These are phyloP conservation scores for Fukomys damarensis DNA, from an alignment of 2,113 vertebrate genomes.

Conservation along the genomic window DNA sequence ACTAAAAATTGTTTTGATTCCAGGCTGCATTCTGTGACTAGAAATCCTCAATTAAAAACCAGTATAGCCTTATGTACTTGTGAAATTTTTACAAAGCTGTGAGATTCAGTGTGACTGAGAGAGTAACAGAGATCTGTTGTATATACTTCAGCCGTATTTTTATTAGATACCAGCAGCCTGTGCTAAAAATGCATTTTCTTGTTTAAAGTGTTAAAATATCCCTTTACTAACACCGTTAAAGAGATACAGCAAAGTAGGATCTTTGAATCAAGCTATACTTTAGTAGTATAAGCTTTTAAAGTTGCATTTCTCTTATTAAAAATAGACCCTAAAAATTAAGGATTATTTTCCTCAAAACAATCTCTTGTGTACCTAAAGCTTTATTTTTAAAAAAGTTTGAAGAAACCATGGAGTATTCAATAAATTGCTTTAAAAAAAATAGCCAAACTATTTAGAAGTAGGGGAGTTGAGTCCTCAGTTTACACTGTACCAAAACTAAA, in stretches of 20 bases:
- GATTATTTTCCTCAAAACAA: constrained; percentile 32
- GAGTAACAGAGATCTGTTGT: not conserved
- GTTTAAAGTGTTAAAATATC: not conserved
- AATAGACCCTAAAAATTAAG: constrained; percentile 42
- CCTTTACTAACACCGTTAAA: not conserved
- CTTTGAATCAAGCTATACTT: constrained; percentile 30
- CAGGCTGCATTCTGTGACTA: not conserved
- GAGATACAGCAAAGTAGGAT: not conserved
- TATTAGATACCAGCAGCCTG: constrained; percentile 28
- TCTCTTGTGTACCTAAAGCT: not conserved
- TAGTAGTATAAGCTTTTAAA: constrained; percentile 15
- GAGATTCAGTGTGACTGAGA: not conserved
- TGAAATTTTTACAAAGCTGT: not conserved
- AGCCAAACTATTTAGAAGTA: not conserved
- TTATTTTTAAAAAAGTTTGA: not conserved
- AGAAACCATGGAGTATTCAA: constrained; percentile 48
- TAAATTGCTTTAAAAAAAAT: not conserved
- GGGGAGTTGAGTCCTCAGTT: not conserved
- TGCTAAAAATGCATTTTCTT: constrained; percentile 58
- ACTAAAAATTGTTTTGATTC: constrained; percentile 15
- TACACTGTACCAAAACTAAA: not conserved
- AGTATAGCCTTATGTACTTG: not conserved
- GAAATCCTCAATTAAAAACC: constrained; percentile 23
- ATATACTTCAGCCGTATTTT: constrained; percentile 51
- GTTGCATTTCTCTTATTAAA: constrained; percentile 47